Conservation (phyloP, 2,113 vertebrate species). For the Psephotus haematonotus region DNA sequence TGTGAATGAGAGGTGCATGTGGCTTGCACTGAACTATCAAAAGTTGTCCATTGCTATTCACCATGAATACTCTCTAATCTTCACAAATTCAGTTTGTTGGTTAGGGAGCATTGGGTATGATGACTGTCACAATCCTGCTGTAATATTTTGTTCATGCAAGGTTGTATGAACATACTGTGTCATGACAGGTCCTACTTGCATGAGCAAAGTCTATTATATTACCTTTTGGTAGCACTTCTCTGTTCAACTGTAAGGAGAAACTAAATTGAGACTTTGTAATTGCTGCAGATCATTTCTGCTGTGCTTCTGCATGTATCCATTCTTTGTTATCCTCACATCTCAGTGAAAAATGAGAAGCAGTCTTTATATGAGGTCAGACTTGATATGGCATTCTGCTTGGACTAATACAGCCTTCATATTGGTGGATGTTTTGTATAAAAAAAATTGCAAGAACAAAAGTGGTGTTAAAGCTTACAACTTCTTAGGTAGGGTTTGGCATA, state of each 20-base stretch:
- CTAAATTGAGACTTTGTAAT: background rate
- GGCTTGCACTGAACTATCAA: background rate
- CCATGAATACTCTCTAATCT: background rate
- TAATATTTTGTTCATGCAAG: background rate
- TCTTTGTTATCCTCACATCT: background rate
- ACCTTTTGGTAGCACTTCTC: background rate
- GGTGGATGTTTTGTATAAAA: background rate
- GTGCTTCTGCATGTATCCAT: background rate
- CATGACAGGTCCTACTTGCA: background rate
- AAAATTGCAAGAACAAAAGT: background rate
- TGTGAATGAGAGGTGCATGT: background rate
- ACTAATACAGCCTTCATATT: background rate
- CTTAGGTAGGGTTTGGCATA: background rate
- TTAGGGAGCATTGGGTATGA: background rate
- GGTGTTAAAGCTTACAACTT: background rate
- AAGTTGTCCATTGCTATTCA: background rate
- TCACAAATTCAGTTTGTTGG: background rate
- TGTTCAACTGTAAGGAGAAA: background rate
- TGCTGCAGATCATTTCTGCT: background rate
- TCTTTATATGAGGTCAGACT: background rate
- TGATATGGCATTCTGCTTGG: background rate
- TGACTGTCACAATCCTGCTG: background rate
- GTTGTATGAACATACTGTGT: background rate
- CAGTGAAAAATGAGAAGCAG: background rate
- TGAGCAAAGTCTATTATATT: background rate